Conservation (phyloP, 2,888 invertebrate genomes). For the Scrobipalpa atriplicella region DNA sequence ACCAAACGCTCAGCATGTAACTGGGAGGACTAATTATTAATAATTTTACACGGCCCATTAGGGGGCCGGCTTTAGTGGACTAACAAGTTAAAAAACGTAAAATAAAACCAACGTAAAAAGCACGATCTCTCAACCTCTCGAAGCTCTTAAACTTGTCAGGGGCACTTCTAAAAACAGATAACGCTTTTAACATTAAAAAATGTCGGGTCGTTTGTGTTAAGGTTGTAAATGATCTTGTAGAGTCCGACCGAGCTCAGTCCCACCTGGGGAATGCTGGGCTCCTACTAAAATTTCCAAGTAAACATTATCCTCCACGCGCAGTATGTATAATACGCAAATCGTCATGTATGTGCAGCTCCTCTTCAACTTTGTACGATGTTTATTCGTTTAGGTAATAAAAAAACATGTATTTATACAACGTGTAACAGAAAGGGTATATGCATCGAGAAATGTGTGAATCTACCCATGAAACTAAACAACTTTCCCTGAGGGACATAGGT, state of each 20-base stretch:
- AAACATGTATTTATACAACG: too few species aligned
- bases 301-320: not conserved
- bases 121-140: constrained; percentile 52
- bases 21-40: constrained; percentile 56
- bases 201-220: constrained; percentile 68
- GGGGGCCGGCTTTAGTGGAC: constrained; percentile 38
- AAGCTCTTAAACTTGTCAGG: constrained; percentile 70
- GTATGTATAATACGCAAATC: not conserved
- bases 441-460: too few species aligned
- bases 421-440: too few species aligned
- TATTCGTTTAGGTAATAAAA: too few species aligned
- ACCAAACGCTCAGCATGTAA: constrained; percentile 32
- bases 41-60: constrained; percentile 67
- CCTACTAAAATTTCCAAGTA: not conserved
- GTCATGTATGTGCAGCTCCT: not conserved
- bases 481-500: too few species aligned
- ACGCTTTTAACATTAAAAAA: constrained; percentile 66
- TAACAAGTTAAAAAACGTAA: not conserved
- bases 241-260: not conserved
- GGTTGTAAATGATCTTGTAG: constrained; percentile 71
- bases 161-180: constrained; percentile 71
- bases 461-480: too few species aligned
- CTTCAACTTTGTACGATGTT: not conserved
- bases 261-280: too few species aligned
- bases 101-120: constrained; percentile 42